Conservation (phyloP, 2,113 vertebrate genomes). For the Tinamus guttatus region DNA sequence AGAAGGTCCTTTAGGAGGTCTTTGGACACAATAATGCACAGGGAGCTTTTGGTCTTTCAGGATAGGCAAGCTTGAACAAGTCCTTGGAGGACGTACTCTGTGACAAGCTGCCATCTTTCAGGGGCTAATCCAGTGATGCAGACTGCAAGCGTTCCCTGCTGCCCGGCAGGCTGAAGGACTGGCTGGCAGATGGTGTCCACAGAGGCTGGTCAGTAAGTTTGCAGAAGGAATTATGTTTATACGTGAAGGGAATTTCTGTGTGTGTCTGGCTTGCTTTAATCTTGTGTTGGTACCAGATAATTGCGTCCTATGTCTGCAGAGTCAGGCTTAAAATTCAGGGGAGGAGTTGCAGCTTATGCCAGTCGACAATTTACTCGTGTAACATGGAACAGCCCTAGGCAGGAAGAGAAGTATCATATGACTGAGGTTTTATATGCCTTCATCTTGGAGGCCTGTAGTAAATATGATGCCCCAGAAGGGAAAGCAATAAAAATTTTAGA, state of each 20-base stretch:
- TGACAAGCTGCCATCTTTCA: neutral
- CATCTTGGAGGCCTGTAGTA: neutral
- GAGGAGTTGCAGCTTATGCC: neutral
- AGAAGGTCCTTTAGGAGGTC: neutral
- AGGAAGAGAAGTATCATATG: neutral
- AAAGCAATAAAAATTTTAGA: neutral
- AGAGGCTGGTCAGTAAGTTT: neutral
- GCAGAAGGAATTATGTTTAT: neutral
- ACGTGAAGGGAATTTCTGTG: neutral
- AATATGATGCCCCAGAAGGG: neutral
- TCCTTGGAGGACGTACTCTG: neutral
- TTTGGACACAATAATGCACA: neutral
- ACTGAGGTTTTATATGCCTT: neutral
- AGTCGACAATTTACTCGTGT: neutral
- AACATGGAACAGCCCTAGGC: neutral
- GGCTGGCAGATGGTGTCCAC: neutral
- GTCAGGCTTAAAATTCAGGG: neutral
- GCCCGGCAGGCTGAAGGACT: neutral
- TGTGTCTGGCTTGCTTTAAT: neutral
- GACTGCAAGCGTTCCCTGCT: neutral
- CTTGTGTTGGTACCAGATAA: neutral
- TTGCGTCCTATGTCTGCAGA: rapidly evolving
- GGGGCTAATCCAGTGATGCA: neutral
- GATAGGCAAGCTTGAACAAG: neutral
- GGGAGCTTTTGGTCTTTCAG: neutral